These are phyloP conservation scores for Corynorhinus townsendii DNA, from an alignment of 2,113 vertebrate genomes.

Conservation along the genomic window DNA sequence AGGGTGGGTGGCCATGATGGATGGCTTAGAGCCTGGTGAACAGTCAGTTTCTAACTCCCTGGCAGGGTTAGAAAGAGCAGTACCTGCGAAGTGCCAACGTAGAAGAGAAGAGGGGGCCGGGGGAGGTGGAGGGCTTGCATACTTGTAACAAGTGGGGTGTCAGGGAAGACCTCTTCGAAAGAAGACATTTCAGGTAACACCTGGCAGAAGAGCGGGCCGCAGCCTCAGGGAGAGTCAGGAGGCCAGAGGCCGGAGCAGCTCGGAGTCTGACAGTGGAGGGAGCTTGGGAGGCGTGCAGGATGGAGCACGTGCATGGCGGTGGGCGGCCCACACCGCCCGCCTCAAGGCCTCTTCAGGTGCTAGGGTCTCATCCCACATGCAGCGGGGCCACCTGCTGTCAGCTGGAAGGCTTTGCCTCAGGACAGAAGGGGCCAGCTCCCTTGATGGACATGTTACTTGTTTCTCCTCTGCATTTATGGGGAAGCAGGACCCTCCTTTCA, in stretches of 20 bases:
- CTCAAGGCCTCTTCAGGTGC: not conserved
- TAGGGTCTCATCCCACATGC: accelerated
- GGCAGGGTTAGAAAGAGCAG: not conserved
- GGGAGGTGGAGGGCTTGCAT: not conserved
- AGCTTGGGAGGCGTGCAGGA: accelerated
- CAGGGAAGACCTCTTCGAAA: not conserved
- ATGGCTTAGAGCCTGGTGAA: accelerated
- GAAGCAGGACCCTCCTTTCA: too few species aligned
- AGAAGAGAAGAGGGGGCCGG: not conserved
- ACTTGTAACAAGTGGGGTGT: not conserved
- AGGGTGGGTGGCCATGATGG: accelerated
- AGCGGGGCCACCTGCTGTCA: not conserved
- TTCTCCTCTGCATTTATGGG: not conserved
- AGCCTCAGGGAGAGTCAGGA: not conserved
- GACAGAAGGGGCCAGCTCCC: not conserved
- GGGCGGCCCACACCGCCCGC: accelerated
- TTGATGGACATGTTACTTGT: accelerated
- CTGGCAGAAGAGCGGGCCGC: not conserved
- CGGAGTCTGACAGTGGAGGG: accelerated
- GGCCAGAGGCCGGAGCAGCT: not conserved
- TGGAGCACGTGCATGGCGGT: accelerated
- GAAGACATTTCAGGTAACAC: too few species aligned
- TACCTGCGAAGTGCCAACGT: accelerated
- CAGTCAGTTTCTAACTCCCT: too few species aligned
- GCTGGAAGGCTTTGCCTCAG: not conserved